These are phyloP conservation scores for Adineta ricciae DNA, from an alignment of 2,888 invertebrate genomes.

Conservation along the genomic window DNA sequence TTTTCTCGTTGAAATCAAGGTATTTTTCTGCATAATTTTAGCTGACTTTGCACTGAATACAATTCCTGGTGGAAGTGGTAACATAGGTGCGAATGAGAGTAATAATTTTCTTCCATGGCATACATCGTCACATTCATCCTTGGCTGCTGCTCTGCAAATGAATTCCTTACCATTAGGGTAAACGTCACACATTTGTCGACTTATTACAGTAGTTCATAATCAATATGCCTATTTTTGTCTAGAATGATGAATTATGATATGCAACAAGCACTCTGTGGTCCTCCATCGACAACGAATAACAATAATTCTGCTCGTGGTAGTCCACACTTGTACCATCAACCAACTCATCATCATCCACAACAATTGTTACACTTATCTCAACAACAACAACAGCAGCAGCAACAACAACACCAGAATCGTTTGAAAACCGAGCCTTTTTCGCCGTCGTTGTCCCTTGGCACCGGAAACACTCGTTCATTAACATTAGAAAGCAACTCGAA, in stretches of 20 bases:
- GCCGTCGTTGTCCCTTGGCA: background rate
- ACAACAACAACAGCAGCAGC: background rate
- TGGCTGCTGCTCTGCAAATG: slow-evolving; percentile 18
- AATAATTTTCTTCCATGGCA: slow-evolving; percentile 20
- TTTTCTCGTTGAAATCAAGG: too few relatives aligned
- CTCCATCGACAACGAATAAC: background rate
- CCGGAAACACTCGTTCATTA: background rate
- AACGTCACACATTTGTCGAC: background rate
- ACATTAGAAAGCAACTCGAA: background rate
- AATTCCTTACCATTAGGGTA: slow-evolving; percentile 10
- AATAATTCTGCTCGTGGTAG: background rate
- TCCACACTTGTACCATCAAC: background rate
- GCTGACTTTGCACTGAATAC: background rate
- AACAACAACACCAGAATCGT: background rate
- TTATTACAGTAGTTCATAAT: background rate
- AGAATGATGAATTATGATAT: slow-evolving; percentile 19
- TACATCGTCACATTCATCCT: background rate
- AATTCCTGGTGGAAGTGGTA: background rate
- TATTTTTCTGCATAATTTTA: background rate
- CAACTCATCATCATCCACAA: background rate
- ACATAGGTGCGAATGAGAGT: background rate
- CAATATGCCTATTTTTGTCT: background rate
- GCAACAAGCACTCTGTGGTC: background rate
- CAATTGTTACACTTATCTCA: background rate
- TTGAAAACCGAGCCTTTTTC: slow-evolving; percentile 15